phyloP scores from a whole-genome alignment of 2,888 invertebrate genomes.

The Hanleya hanleyi region DNA sequence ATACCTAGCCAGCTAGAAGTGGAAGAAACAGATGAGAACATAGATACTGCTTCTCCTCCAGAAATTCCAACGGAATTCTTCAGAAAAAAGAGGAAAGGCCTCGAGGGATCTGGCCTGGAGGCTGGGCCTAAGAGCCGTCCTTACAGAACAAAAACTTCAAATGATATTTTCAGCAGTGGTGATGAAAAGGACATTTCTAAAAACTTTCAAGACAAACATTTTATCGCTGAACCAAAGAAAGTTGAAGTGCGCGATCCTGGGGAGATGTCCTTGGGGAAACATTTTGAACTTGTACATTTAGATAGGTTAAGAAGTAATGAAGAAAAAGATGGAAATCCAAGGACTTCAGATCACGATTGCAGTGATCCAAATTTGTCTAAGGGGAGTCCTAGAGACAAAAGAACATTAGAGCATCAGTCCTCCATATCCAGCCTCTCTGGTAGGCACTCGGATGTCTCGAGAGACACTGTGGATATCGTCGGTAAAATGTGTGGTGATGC shows the following conservation, averaged over 20 bases:
- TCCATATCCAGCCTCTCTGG: conserved; percentile 5
- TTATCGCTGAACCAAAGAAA: background rate
- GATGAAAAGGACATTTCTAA: conserved; percentile 43
- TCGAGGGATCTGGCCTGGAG: conserved; percentile 39
- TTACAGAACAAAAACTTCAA: conserved; percentile 45
- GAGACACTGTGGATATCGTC: background rate
- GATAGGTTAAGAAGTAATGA: background rate
- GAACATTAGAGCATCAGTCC: background rate
- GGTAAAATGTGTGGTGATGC: background rate
- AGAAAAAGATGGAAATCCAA: background rate
- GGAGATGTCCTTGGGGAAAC: conserved; percentile 10
- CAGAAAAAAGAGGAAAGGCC: conserved; percentile 55
- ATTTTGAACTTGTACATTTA: background rate
- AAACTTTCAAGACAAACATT: background rate
- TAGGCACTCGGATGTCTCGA: conserved; percentile 1
- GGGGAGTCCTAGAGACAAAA: no score
- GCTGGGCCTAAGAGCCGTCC: conserved; percentile 44
- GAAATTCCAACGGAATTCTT: conserved; percentile 55
- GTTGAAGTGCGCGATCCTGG: background rate
- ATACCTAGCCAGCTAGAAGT: background rate
- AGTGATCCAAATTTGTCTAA: background rate
- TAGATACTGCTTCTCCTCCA: conserved; percentile 48
- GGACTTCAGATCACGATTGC: background rate
- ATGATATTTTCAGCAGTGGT: conserved; percentile 53
- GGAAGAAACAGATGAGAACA: conserved; percentile 41